Base-by-base conservation (phyloP, 2,888 invertebrate species). In the Caenorhabditis japonica region DNA sequence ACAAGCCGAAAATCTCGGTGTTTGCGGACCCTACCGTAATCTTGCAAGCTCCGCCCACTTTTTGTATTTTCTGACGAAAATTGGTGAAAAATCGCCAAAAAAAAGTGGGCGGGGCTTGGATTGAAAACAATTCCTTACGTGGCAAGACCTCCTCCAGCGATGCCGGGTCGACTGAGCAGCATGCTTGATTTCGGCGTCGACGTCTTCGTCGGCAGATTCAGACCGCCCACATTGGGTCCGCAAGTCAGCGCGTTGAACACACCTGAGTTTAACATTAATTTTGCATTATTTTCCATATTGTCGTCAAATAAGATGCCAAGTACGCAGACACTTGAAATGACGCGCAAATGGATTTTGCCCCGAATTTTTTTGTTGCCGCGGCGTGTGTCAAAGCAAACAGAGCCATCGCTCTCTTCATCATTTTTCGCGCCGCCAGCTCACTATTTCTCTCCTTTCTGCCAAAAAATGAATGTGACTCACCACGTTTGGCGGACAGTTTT, bases 401-500 rank as follows among this genome's bases (percentile, higher is more conserved):
- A 7, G 30, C n/a, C n/a, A n/a, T n/a, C 5, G 43, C 5, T 10
- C 47, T 4, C 8, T 30, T 39, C 4, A 4, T 39, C 17, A n/a
- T 39, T 39, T 15, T 15, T 13, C n/a, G 4, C n/a, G n/a, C n/a
- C n/a, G n/a, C n/a, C n/a, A n/a, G n/a, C n/a, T n/a, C n/a, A n/a
- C n/a, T n/a, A n/a, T n/a, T n/a, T n/a, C n/a, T n/a, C n/a, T n/a
- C n/a, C n/a, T n/a, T n/a, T n/a, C n/a, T n/a, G n/a, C n/a, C n/a
- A n/a, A n/a, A n/a, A n/a, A n/a, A n/a, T n/a, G 13, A 8, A 10
- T 25, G n/a, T 36, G 27, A 46, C 38, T 52, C 21, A 71, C 79
- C 79, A 27, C 78, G 56, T 46, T 71, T 79, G 17, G 79, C 73
- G 8, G 75, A 70, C 39, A 79, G 68, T 56, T 75, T 75, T 13